phyloP scores from a whole-genome alignment of 2,888 invertebrate species.

The Drosophila parthenogenetica region DNA sequence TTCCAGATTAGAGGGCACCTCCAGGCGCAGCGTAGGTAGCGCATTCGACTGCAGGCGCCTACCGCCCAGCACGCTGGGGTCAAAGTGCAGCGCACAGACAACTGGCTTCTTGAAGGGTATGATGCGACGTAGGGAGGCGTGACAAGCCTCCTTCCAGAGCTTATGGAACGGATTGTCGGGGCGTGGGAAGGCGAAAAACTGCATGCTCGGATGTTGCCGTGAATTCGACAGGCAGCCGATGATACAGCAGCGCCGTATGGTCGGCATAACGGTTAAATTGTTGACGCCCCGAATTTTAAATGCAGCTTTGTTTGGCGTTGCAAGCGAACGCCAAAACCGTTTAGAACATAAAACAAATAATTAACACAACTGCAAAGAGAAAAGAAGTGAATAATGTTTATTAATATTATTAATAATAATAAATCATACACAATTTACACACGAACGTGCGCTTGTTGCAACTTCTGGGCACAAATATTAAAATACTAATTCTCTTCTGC shows the following conservation, averaged over 20 bases:
- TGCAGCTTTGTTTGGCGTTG: constrained; percentile 60
- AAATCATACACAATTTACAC: neutral
- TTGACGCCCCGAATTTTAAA: constrained; percentile 64
- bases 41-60: constrained; percentile 81
- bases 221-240: constrained; percentile 83
- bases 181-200: constrained; percentile 83
- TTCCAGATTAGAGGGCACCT: constrained; percentile 80
- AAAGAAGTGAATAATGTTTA: neutral
- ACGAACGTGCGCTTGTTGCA: neutral
- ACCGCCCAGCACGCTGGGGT: constrained; percentile 81
- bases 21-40: constrained; percentile 77
- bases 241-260: constrained; percentile 83
- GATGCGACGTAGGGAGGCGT: constrained; percentile 83
- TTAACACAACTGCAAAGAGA: constrained; percentile 45
- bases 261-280: constrained; percentile 75
- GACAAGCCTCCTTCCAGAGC: constrained; percentile 83
- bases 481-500: neutral
- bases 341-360: constrained; percentile 48
- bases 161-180: constrained; percentile 82
- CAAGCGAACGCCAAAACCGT: constrained; percentile 65
- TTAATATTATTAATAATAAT: constrained; percentile 7
- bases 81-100: constrained; percentile 83
- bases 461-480: neutral
- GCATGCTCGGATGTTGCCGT: constrained; percentile 81
- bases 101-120: constrained; percentile 83